Percentiles rank a stretch among this genome's conserved stretches.
phyloP scores from a whole-genome alignment of 2,113 vertebrate species.

The Herpailurus yagouaroundi region DNA sequence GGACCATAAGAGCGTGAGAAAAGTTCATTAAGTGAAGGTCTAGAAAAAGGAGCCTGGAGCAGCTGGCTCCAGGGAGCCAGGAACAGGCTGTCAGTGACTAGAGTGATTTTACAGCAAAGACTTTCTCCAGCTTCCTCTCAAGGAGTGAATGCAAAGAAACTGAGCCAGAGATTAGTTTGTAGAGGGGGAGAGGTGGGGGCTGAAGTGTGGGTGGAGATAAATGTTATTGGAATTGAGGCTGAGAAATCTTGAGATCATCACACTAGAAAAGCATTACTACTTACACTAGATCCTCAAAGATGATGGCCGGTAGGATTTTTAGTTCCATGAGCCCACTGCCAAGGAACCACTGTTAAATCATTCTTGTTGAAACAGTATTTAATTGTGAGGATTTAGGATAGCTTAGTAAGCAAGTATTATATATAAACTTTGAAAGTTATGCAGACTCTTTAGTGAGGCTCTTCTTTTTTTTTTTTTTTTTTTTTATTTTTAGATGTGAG shows the following conservation, averaged over 20 bases:
- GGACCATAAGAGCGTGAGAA: not conserved
- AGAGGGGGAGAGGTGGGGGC: too few relatives aligned
- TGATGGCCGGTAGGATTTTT: not conserved
- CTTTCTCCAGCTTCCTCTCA: not conserved
- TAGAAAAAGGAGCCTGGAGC: not conserved
- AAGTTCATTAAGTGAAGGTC: not conserved
- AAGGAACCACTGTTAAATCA: slow-evolving; percentile 1
- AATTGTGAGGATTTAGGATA: slow-evolving; percentile 22
- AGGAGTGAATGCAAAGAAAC: not conserved
- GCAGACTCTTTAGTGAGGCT: slow-evolving; percentile 30
- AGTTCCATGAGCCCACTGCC: not conserved
- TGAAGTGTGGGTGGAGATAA: not conserved
- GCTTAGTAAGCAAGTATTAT: not conserved
- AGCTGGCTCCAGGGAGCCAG: too few relatives aligned
- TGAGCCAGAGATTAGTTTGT: not conserved
- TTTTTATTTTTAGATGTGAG: too few relatives aligned
- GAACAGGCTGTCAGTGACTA: not conserved
- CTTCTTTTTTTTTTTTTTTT: too few relatives aligned
- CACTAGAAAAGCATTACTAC: not conserved
- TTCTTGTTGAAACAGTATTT: slow-evolving; percentile 29
- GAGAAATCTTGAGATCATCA: not conserved
- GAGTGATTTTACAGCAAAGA: not conserved
- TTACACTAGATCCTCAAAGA: slow-evolving; percentile 3
- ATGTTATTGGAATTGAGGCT: not conserved
- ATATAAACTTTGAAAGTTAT: slow-evolving; percentile 4